Percentiles rank a stretch among this genome's conserved stretches.
These are phyloP conservation scores for Trachelus tabidus DNA, from an alignment of 2,888 invertebrate species.

Conservation along the genomic window DNA sequence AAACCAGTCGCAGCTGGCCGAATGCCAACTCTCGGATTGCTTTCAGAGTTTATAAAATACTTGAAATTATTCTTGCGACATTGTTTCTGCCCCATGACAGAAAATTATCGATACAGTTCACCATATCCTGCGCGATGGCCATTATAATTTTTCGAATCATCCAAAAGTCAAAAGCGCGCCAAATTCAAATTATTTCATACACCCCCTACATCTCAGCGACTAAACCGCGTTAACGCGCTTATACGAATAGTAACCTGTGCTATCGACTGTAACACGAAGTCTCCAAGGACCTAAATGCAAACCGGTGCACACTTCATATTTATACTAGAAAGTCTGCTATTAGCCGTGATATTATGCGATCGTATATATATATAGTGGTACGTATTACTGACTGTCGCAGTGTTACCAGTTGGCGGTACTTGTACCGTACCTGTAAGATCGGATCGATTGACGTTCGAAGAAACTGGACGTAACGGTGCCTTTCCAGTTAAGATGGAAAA, in stretches of 20 bases:
- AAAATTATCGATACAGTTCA: neutral
- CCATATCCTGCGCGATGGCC: neutral
- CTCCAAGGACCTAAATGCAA: neutral
- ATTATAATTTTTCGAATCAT: neutral
- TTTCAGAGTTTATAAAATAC: slow-evolving; percentile 47
- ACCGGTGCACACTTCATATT: neutral
- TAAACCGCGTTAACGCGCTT: neutral
- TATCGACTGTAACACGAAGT: neutral
- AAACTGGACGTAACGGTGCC: slow-evolving; percentile 46
- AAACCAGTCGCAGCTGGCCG: slow-evolving; percentile 48
- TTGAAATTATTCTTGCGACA: slow-evolving; percentile 40
- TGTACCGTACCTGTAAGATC: neutral
- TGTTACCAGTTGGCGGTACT: neutral
- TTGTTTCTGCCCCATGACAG: slow-evolving; percentile 27
- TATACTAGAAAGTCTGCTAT: neutral
- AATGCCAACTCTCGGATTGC: slow-evolving; percentile 31
- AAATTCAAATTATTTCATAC: neutral
- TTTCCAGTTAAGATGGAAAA: slow-evolving; percentile 43
- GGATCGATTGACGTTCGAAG: slow-evolving; percentile 43
- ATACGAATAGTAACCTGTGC: neutral
- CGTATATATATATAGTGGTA: neutral
- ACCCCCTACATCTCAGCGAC: neutral
- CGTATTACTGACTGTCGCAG: neutral
- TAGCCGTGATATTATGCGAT: neutral
- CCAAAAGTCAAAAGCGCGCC: neutral